A percentile compares a stretch with the other conserved stretches of the same genome.
These are phyloP conservation scores for Patagioenas fasciata DNA, from an alignment of 2,113 vertebrate species.

Conservation along the genomic window DNA sequence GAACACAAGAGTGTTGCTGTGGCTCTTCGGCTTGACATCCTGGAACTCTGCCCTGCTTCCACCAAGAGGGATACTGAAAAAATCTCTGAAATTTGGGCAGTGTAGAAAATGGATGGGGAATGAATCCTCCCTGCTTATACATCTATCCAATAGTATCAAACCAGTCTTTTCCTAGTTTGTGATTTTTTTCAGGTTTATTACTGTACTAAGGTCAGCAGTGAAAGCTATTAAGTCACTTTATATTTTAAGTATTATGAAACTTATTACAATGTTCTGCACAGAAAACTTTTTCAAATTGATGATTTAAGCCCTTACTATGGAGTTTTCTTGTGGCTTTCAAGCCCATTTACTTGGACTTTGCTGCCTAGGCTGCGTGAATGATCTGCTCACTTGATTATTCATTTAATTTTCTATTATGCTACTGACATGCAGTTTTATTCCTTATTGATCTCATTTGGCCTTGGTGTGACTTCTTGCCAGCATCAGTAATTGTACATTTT, in stretches of 20 bases:
- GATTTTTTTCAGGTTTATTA: not conserved
- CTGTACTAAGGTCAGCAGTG: not conserved
- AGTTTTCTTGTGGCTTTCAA: not conserved
- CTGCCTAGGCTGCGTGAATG: not conserved
- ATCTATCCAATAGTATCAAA: not conserved
- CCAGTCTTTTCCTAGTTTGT: not conserved
- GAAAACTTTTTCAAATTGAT: not conserved
- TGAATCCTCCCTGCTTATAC: not conserved
- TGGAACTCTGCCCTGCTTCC: not conserved
- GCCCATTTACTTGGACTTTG: not conserved
- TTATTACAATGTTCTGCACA: not conserved
- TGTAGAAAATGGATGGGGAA: not conserved
- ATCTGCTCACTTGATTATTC: slow-evolving; percentile 8
- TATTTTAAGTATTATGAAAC: not conserved
- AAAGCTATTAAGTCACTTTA: not conserved
- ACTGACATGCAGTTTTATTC: slow-evolving; percentile 10
- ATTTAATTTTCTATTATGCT: slow-evolving; percentile 31
- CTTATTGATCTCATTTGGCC: slow-evolving; percentile 26
- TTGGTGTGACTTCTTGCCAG: slow-evolving; percentile 21
- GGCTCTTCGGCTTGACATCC: not conserved
- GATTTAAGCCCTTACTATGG: not conserved
- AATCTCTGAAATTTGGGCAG: not conserved
- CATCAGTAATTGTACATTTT: slow-evolving; percentile 31
- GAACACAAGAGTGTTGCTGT: not conserved
- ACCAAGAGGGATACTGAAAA: not conserved